These are phyloP conservation scores for Cebus imitator DNA, from an alignment of 2,113 vertebrate species.

Conservation along the genomic window DNA sequence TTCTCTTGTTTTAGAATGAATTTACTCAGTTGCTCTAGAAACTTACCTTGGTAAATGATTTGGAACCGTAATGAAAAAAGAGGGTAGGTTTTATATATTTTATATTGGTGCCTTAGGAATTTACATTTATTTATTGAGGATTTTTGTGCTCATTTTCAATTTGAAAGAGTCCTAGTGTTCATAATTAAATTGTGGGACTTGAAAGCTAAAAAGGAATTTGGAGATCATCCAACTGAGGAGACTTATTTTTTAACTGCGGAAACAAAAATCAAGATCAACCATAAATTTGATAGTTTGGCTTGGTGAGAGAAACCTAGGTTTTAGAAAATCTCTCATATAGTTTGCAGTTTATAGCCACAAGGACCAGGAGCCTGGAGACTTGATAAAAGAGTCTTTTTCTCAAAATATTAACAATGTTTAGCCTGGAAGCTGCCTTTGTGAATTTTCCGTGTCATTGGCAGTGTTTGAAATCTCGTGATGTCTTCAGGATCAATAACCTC, in stretches of 20 bases:
- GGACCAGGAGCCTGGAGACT: background rate
- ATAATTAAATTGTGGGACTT: constrained; percentile 38
- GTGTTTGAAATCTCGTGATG: constrained; percentile 30
- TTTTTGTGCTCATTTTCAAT: constrained; percentile 42
- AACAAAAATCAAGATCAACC: constrained; percentile 11
- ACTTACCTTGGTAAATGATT: constrained; percentile 48
- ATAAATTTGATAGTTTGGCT: constrained; percentile 28
- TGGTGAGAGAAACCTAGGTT: constrained; percentile 40
- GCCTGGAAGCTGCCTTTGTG: constrained; percentile 1
- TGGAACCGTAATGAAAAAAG: constrained; percentile 43
- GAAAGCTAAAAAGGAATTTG: constrained; percentile 1
- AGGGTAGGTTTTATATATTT: background rate
- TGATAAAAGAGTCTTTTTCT: constrained; percentile 29
- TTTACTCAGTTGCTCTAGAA: constrained; percentile 19
- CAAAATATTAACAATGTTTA: background rate
- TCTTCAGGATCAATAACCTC: constrained; percentile 35
- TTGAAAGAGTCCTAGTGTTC: constrained; percentile 14
- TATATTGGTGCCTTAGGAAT: constrained; percentile 7
- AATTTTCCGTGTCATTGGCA: constrained; percentile 27
- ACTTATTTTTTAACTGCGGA: constrained; percentile 37
- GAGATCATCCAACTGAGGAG: constrained; percentile 9
- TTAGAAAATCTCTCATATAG: background rate
- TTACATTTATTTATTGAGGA: constrained; percentile 37
- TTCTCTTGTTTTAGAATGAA: constrained; percentile 44
- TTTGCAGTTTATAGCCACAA: background rate